Base-by-base conservation (phyloP, 1,140 invertebrate genomes). In the Pygmarrhopalites habei region DNA sequence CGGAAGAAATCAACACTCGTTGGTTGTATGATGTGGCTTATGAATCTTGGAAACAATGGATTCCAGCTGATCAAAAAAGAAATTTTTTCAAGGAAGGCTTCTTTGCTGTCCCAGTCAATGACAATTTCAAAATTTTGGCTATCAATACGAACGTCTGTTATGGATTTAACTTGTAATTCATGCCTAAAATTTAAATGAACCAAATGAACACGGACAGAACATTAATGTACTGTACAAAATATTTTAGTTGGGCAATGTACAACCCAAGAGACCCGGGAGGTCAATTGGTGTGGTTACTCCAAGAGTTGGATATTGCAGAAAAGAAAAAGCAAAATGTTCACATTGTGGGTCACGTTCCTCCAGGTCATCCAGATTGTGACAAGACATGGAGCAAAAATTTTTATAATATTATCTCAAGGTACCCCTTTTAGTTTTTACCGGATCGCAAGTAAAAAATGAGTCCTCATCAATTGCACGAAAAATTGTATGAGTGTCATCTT, bases 241-340 rank as follows among this genome's bases (percentile, higher is more conserved):
- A 12, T 49, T 14, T 49, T 41, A 59, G 56, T 17, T 86, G 85
- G 85, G 64, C 85, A 53, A 73, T 81, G 1, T 81, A 82, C 58
- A 75, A 82, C 44, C 80, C 82, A 10, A 65, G 74, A 44, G 84
- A 86, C 72, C 64, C 58, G 1, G 66, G 62, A 63, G 57, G 43
- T 53, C 35, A 58, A 41, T 53, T 70, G 26, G 28, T 62, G 19
- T 68, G 66, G 58, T 53, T 66, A 14, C 47, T 47, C 28, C 55
- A 60, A 25, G 25, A 64, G 49, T 23, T 30, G 47, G 28, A 65
- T 43, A 17, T 47, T 21, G 43, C 65, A 49, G 64, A 68, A 43
- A 26, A 15, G 7, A 2, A 64, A 17, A 43, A 46, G 2, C 29
- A 71, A 47, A 64, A 52, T 2, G 69, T 67, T 0, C 69, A 71